Base-by-base conservation (phyloP, 2,797 vertebrate genomes). In the Syndactyla subalaris region DNA sequence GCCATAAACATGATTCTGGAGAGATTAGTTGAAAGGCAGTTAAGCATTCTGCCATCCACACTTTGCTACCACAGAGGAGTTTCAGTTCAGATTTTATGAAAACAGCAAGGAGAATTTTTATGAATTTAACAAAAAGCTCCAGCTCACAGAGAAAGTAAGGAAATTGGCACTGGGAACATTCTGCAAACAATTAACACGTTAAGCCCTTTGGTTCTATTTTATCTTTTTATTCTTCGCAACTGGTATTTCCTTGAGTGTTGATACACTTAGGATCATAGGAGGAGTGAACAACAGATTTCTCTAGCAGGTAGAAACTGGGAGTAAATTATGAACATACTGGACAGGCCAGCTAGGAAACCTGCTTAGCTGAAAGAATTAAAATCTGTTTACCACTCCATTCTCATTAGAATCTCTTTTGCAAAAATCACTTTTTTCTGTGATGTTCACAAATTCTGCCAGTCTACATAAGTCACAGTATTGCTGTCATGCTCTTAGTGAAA, bases 81-180 rank as follows among this genome's bases (percentile, higher is more conserved):
- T 95, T 85, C 89, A 91, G 19, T 46, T 88, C 87, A 94, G 70
- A 91, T 71, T 88, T 95, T 82, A 77, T 45, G 55, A 65, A 95
- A 92, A 89, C 59, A 93, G 71, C n/a, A 97, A 85, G 79, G 12
- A 96, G 23, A 83, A 63, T 80, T 95, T 95, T 65, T 26, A 17
- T 38, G 27, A 67, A 84, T 94, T 95, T 92, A 94, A 90, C 57
- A 89, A 77, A 86, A 96, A 76, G 12, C 12, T 48, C 6, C 17
- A 85, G 8, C 16, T 82, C 39, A 59, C 3, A 1, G 10, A 81
- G 36, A 79, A 95, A 84, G 51, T 73, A 68, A 52, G 55, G 51
- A 93, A 95, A 80, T 6, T 49, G 43, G 34, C 68, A 91, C 3
- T 30, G 52, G 29, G 34, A 82, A 26, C 24, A 36, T 77, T 88